Base-by-base conservation (phyloP, 2,797 vertebrate species). In the Eidolon dupreanum region DNA sequence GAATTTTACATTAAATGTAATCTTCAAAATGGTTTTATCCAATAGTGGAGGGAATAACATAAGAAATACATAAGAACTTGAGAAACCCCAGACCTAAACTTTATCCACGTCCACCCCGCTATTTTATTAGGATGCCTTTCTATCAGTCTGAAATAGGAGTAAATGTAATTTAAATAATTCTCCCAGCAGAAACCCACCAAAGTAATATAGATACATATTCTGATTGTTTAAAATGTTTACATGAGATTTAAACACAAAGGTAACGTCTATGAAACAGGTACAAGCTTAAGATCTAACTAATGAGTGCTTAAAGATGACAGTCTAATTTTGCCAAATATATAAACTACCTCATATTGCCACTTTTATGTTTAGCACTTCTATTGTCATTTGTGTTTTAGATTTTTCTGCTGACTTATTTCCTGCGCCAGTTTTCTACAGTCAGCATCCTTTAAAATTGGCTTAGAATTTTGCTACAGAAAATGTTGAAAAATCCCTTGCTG, bases 371-470 rank as follows among this genome's bases (percentile, higher is more conserved):
- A 92, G 41, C 82, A 90, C 38, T 90, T 57, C 63, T 65, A 73
- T 85, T 96, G 90, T 97, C 84, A 51, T 97, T 95, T 96, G 87
- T 96, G 84, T 96, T 94, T 92, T 93, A 96, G 88, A 90, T 95
- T 84, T 81, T 93, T 97, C 92, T 88, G 84, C 96, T 97, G 93
- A 92, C 89, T 97, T 96, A 75, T 90, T 96, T 98, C 90, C 84
- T 97, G 71, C 90, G 93, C 96, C 92, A 93, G 87, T 90, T 96
- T 97, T 61, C 57, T 88, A 79, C 68, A 92, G 96, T 97, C 95
- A 96, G 96, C 96, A 95, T 89, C 66, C 92, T 95, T 97, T 96
- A 86, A 96, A 97, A 97, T 93, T 97, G 93, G 87, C 95, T 96
- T 94, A 81, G 77, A 94, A 95, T 96, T 97, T 93, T 95, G 90